These are phyloP conservation scores for Drosophila takahashii DNA, from an alignment of 1,140 invertebrate species.

Conservation along the genomic window DNA sequence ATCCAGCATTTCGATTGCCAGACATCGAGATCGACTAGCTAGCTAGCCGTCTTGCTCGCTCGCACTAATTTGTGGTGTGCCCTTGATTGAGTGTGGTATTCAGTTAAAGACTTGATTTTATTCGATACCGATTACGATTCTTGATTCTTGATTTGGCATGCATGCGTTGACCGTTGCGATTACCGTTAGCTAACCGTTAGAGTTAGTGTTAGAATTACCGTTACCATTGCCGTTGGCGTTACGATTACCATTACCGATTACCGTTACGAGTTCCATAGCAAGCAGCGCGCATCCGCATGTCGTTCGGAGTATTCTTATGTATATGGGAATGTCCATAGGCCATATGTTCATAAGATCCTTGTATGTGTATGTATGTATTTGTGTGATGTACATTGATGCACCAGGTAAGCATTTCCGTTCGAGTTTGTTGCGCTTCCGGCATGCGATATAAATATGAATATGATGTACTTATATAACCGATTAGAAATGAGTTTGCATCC, in stretches of 20 bases:
- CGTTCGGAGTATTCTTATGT: constrained; percentile 31
- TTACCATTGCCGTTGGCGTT: constrained; percentile 10
- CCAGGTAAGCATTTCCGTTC: constrained; percentile 51
- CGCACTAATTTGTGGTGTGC: constrained; percentile 73
- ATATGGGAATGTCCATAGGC: constrained; percentile 28
- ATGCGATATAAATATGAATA: constrained; percentile 9
- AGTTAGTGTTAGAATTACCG: constrained; percentile 19
- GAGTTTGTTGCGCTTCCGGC: constrained; percentile 26
- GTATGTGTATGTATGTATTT: constrained; percentile 29
- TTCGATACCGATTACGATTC: constrained; percentile 27
- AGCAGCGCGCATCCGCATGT: constrained; percentile 77
- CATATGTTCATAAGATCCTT: constrained; percentile 20
- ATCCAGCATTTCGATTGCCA: constrained; percentile 38
- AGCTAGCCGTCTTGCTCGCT: constrained; percentile 46
- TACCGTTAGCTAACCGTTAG: constrained; percentile 21
- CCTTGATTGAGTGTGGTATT: constrained; percentile 50
- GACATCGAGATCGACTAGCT: constrained; percentile 19
- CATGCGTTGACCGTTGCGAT: constrained; percentile 28
- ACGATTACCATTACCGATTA: constrained; percentile 20
- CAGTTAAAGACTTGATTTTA: constrained; percentile 33
- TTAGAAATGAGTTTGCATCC: constrained; percentile 33
- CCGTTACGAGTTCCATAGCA: constrained; percentile 56
- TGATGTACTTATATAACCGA: neutral
- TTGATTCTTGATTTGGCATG: constrained; percentile 31
- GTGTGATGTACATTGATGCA: constrained; percentile 40